Evolutionary conservation across 2,888 invertebrate species (phyloP).

Genomic region (Tiliacea citrago): DNA sequence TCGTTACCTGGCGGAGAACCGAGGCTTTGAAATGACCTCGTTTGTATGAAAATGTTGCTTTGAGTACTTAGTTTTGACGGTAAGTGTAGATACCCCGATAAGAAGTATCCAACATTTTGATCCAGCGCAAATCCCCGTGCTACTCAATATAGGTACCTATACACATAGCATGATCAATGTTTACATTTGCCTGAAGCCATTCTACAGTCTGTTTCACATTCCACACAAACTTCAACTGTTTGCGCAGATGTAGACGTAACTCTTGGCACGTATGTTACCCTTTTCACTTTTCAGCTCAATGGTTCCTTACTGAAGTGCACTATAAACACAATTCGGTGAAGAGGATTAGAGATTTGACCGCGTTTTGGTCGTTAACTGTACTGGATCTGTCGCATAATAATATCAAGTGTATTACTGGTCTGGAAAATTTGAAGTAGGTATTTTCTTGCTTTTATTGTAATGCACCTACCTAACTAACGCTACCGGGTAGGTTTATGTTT

Average conservation of each 20-base stretch:
- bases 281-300: constrained; percentile 85
- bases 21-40: no score
- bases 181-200: constrained; percentile 11
- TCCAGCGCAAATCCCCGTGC: background rate
- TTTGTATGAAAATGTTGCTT: no score
- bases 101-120: background rate
- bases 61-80: no score
- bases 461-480: background rate
- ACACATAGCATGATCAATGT: constrained; percentile 22
- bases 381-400: constrained; percentile 92
- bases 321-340: constrained; percentile 90
- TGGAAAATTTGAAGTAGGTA: constrained; percentile 88
- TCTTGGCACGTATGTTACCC: constrained; percentile 36
- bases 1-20: no score
- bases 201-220: constrained; percentile 33
- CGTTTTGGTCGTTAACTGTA: constrained; percentile 91
- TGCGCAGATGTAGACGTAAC: constrained; percentile 23
- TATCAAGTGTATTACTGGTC: constrained; percentile 89
- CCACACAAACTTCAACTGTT: constrained; percentile 34
- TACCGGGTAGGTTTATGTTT: background rate
- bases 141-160: background rate
- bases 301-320: constrained; percentile 91
- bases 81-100: background rate
- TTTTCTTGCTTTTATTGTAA: constrained; percentile 2
- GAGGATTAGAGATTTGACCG: constrained; percentile 87